Evolutionary conservation across 2,797 vertebrate genomes (phyloP), one percentile per base, ranked within the genome.

Genomic region (Stomatorhinus walkeri): DNA sequence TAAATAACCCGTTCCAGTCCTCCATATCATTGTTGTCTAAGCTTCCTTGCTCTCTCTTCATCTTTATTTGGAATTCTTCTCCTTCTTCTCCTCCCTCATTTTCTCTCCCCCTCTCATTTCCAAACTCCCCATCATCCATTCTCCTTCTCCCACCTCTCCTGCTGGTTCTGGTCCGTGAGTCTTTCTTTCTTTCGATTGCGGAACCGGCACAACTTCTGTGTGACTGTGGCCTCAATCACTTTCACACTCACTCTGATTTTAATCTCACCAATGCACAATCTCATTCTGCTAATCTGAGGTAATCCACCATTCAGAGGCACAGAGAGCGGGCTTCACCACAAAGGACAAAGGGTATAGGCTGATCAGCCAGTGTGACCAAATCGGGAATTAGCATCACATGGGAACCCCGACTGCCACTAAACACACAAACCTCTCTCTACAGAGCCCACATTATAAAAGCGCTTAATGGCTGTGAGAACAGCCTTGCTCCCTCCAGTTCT

Each of bases 291-390:
- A 90, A 92, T 91, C 91, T 91, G 87, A 92, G 92, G 87, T 88
- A 94, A 92, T 94, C 93, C 91, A 92, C 92, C 93, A 93, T 93
- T 92, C 89, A 56, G 87, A 86, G 90, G 90, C 89, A 85, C 89
- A 88, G 84, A 88, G 88, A 19, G 88, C 89, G 88, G 76, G 85
- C 87, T 85, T 87, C 51, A 88, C 43, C 51, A 56, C 28, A 83
- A 40, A 87, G 88, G 88, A 90, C 89, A 89, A 87, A 91, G 56
- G 32, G 46, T 88, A 83, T 16, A 40, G n/a, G 64, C 10, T 24
- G 8, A 52, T 46, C 36, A 54, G 52, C 8, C 59, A 88, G 32
- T 10, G 51, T 88, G 28, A 59, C 12, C 40, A 54, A 86, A 51
- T 12, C 4, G 1, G 22, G 32, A 56, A 87, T 87, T 64, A 87